Conservation (phyloP, 2,113 vertebrate species). For the Cinclus cinclus region DNA sequence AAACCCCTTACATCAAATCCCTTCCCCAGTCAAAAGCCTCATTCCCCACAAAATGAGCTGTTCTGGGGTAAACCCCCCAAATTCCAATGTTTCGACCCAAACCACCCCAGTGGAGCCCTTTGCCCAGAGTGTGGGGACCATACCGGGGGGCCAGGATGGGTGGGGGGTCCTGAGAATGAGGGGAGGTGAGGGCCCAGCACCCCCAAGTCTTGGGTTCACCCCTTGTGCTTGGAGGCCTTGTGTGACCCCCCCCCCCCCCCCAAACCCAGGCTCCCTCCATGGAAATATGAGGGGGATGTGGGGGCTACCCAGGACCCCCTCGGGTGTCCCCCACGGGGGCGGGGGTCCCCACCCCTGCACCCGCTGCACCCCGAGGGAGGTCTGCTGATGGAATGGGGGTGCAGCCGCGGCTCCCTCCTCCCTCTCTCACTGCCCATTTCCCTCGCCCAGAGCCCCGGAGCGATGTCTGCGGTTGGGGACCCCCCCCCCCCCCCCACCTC, state of each 20-base stretch:
- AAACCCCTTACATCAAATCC: not conserved
- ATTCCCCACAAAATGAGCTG: rapidly evolving
- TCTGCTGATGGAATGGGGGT: not conserved
- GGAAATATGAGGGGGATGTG: not conserved
- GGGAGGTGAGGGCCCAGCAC: not conserved
- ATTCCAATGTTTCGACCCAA: not conserved
- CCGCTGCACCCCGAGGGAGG: not conserved
- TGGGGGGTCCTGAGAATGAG: not conserved
- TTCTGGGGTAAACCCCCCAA: not conserved
- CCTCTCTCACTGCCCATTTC: not conserved
- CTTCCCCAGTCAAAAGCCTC: not conserved
- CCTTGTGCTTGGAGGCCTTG: not conserved
- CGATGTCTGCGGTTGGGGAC: not conserved
- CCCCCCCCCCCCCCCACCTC: not conserved
- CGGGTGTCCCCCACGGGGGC: too few species aligned
- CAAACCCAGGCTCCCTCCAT: not conserved
- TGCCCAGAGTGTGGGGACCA: not conserved
- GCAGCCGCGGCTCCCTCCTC: not conserved
- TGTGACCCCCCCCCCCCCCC: not conserved
- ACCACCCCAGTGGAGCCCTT: not conserved
- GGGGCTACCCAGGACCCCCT: not conserved
- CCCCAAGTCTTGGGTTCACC: not conserved
- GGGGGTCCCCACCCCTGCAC: not conserved
- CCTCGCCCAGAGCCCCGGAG: not conserved
- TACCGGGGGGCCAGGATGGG: not conserved